Evolutionary conservation across 2,113 vertebrate species (phyloP).

Genomic region (Balaenoptera acutorostrata): DNA sequence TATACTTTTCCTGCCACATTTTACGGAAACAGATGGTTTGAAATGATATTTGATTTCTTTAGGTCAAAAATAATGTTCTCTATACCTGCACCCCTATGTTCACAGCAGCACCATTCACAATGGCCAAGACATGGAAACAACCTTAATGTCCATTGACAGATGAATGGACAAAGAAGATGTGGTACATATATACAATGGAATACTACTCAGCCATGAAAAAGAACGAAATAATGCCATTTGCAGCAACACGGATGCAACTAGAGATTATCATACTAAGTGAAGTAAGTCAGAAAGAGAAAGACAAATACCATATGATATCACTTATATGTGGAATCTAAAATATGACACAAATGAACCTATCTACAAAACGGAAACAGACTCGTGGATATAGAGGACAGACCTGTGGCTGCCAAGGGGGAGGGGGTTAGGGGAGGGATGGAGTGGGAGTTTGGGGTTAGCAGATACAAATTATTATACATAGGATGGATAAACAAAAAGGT

Average conservation of each 20-base stretch:
- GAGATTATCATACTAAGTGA: background rate
- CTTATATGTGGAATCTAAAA: background rate
- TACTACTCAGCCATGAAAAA: background rate
- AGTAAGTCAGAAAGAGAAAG: background rate
- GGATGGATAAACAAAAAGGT: background rate
- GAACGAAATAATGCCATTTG: background rate
- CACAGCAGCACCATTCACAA: background rate
- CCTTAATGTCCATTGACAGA: background rate
- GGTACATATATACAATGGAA: background rate
- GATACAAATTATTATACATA: background rate
- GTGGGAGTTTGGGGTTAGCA: background rate
- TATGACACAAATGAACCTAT: background rate
- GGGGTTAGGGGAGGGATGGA: background rate
- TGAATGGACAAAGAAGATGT: background rate
- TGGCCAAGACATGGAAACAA: background rate
- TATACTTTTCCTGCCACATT: background rate
- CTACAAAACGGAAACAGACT: background rate
- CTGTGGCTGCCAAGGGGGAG: background rate
- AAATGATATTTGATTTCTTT: conserved; percentile 8
- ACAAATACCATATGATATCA: background rate
- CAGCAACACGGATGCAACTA: background rate
- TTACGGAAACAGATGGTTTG: background rate
- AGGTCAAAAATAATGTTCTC: background rate
- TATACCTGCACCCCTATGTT: background rate
- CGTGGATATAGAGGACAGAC: background rate